Evolutionary conservation across 1,140 invertebrate genomes (phyloP).

Genomic region (Drosophila bocki): DNA sequence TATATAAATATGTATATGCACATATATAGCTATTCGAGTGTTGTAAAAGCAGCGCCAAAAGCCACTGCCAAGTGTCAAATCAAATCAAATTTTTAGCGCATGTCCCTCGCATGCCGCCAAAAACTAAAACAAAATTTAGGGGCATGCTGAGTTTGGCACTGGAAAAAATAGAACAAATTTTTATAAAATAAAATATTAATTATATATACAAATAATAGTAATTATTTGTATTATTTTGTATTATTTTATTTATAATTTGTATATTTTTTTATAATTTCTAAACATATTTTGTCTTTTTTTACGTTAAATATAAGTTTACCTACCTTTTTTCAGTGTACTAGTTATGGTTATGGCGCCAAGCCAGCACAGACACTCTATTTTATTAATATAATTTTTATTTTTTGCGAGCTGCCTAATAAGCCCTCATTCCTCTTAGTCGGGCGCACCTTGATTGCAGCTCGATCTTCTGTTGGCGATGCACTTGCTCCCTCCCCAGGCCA

Average conservation of each 20-base stretch:
- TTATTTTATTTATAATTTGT: no score
- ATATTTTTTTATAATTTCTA: no score
- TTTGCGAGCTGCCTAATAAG: conserved; percentile 1
- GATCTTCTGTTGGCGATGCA: conserved; percentile 37
- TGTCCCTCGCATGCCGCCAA: conserved; percentile 71
- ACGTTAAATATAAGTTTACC: not conserved
- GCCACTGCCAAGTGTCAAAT: conserved; percentile 74
- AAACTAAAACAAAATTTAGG: not conserved
- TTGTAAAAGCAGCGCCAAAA: conserved; percentile 47
- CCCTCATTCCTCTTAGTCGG: conserved; percentile 44
- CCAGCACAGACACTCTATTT: not conserved
- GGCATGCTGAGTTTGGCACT: not conserved
- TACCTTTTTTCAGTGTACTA: not conserved
- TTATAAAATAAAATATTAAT: no score
- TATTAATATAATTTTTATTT: not conserved
- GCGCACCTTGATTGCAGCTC: conserved; percentile 37
- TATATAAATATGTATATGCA: not conserved
- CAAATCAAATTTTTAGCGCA: conserved; percentile 74
- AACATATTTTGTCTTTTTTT: not conserved
- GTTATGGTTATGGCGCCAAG: conserved; percentile 10
- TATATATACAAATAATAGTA: no score
- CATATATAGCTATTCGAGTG: not conserved
- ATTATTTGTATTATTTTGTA: no score
- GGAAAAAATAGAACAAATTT: not conserved
- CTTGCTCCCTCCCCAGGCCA: conserved; percentile 35